phyloP scores from a whole-genome alignment of 37 sponge, comb jelly and placozoan species.

The Cliona cf. orientalis region DNA sequence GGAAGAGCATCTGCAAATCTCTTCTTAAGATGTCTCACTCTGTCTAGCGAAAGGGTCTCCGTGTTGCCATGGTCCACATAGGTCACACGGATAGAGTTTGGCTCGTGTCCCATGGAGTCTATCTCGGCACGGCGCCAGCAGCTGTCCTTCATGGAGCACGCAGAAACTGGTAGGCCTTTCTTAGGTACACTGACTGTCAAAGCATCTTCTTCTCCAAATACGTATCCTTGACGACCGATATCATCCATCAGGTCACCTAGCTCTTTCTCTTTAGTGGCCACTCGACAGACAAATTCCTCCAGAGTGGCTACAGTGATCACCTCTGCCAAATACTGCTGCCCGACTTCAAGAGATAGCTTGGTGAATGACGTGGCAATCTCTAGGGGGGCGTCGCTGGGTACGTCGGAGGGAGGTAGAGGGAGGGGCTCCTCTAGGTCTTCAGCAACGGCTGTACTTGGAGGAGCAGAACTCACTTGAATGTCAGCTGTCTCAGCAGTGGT shows the following conservation, averaged over 20 bases:
- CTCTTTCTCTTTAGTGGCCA: not conserved
- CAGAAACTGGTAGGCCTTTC: constrained; percentile 24
- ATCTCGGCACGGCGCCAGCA: constrained; percentile 39
- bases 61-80: constrained; percentile 66
- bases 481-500: not conserved
- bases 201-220: not conserved
- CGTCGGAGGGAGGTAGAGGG: not conserved
- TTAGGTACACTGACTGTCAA: not conserved
- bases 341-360: not conserved
- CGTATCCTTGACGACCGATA: constrained; percentile 3
- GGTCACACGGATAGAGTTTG: constrained; percentile 12
- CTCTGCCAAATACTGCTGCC: not conserved
- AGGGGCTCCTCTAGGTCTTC: not conserved
- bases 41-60: constrained; percentile 25
- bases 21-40: constrained; percentile 30
- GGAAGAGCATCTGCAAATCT: not conserved
- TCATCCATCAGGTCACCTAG: constrained; percentile 4
- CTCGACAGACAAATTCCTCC: constrained; percentile 40
- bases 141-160: constrained; percentile 9
- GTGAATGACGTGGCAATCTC: not conserved
- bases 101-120: not conserved
- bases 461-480: not conserved
- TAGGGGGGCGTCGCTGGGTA: not conserved
- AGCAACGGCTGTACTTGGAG: not conserved
- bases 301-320: not conserved